These are phyloP conservation scores for Oreochromis aureus DNA, from an alignment of 2,113 vertebrate genomes.

Conservation along the genomic window DNA sequence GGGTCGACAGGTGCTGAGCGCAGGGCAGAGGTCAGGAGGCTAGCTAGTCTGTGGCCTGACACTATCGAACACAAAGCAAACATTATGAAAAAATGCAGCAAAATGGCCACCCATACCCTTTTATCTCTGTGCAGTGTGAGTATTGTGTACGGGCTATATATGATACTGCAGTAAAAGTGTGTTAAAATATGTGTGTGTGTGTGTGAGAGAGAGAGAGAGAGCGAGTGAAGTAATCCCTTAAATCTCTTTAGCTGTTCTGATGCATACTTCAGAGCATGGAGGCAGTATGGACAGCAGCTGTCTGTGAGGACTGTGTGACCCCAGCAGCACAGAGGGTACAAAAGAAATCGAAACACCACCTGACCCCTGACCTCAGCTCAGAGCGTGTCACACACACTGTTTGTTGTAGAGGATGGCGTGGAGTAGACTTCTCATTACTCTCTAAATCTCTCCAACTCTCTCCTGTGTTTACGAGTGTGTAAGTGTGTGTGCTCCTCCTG, in stretches of 20 bases:
- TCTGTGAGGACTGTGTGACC: slow-evolving; percentile 27
- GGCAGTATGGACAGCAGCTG: slow-evolving; percentile 50
- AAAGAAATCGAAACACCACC: slow-evolving; percentile 7
- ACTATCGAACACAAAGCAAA: neutral
- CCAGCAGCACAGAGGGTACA: neutral
- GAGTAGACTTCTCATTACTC: neutral
- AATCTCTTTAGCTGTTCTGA: slow-evolving; percentile 49
- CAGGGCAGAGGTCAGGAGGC: slow-evolving; percentile 24
- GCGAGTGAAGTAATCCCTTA: slow-evolving; percentile 32
- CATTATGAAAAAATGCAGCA: neutral
- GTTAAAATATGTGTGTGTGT: neutral
- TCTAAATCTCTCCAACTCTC: neutral
- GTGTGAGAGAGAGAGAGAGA: neutral
- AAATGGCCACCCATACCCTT: neutral
- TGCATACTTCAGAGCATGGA: slow-evolving; percentile 17
- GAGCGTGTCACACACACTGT: neutral
- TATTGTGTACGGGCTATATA: neutral
- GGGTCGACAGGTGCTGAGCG: slow-evolving; percentile 18
- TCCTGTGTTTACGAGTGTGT: neutral
- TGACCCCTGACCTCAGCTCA: slow-evolving; percentile 31
- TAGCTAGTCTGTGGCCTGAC: neutral
- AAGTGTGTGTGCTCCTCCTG: neutral
- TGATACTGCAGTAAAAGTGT: neutral
- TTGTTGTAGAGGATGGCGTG: neutral
- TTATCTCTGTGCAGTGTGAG: neutral